phyloP scores from a whole-genome alignment of 2,113 vertebrate genomes.

The Chionis minor region DNA sequence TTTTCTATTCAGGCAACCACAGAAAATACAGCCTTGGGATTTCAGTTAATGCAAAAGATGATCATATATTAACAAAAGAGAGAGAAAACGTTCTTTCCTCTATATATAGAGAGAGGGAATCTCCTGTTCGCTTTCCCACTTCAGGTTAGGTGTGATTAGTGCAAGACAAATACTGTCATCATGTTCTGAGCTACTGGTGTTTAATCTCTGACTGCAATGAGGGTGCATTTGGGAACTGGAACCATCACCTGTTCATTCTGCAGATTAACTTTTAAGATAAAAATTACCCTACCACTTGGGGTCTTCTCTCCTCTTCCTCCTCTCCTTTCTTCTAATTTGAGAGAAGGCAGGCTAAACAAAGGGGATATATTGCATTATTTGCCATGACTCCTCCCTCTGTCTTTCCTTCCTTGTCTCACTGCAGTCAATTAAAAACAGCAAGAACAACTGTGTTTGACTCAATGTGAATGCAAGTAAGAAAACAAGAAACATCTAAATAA shows the following conservation, averaged over 20 bases:
- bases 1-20: background rate
- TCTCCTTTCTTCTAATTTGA: background rate
- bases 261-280: background rate
- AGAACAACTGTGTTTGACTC: background rate
- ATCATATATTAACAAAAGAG: background rate
- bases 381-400: background rate
- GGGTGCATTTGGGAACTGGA: background rate
- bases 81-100: background rate
- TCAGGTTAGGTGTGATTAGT: background rate
- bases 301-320: conserved; percentile 31
- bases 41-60: background rate
- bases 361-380: background rate
- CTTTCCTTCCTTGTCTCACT: background rate
- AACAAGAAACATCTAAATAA: background rate
- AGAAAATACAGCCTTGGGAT: background rate
- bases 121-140: background rate
- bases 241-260: background rate
- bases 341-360: background rate
- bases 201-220: background rate
- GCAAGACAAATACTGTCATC: background rate
- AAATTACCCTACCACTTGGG: background rate
- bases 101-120: background rate
- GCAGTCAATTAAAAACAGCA: background rate
- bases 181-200: background rate
- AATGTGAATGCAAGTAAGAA: background rate